Percentiles rank a stretch among this genome's conserved stretches.
Evolutionary conservation across 2,113 vertebrate species (phyloP).

Genomic region (Chunga burmeisteri): DNA sequence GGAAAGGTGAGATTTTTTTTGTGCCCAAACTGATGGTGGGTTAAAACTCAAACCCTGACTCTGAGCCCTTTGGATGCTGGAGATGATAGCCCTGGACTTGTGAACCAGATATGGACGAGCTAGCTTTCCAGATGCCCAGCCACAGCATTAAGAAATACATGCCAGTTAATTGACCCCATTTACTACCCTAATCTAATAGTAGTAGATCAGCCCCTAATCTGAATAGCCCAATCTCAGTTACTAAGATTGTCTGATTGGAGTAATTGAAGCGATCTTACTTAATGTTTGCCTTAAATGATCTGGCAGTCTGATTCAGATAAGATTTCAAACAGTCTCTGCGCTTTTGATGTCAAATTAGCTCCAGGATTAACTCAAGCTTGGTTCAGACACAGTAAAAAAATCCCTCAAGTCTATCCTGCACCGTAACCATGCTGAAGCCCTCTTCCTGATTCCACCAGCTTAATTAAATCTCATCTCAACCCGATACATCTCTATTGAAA

Average conservation of each 20-base stretch:
- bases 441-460: neutral
- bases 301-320: conserved; percentile 45
- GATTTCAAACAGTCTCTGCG: conserved; percentile 49
- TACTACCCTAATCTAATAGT: neutral
- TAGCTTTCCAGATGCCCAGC: neutral
- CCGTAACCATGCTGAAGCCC: neutral
- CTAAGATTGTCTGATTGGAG: neutral
- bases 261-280: conserved; percentile 9
- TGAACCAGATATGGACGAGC: neutral
- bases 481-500: neutral
- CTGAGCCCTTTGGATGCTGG: neutral
- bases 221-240: neutral
- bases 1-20: neutral
- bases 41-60: neutral
- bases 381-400: neutral
- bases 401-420: neutral
- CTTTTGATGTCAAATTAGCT: conserved; percentile 60
- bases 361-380: neutral
- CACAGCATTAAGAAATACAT: neutral
- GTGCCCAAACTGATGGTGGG: neutral
- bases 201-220: neutral
- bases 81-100: neutral
- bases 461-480: neutral
- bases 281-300: conserved; percentile 19
- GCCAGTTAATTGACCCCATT: neutral